Evolutionary conservation across 2,888 invertebrate genomes (phyloP).

Genomic region (Cylloceria caligata): DNA sequence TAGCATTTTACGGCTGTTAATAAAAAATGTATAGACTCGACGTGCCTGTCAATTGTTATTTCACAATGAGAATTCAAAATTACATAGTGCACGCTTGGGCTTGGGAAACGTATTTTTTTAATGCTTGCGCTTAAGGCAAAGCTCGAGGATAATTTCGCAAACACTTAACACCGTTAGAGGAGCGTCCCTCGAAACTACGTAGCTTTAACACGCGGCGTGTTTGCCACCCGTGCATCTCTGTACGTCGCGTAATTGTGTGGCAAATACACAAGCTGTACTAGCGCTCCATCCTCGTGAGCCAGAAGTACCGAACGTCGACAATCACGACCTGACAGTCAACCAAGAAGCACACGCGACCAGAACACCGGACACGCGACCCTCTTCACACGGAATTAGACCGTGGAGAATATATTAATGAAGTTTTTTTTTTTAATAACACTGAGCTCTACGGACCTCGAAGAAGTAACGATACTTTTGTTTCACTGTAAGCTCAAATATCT

Average conservation of each 20-base stretch:
- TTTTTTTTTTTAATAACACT: neutral
- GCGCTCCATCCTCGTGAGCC: conserved; percentile 35
- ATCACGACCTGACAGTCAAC: conserved; percentile 36
- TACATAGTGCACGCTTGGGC: conserved; percentile 5
- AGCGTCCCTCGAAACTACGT: neutral
- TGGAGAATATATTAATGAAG: conserved; percentile 19
- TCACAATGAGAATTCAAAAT: conserved; percentile 4
- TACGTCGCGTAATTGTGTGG: conserved; percentile 52
- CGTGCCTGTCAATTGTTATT: conserved; percentile 10
- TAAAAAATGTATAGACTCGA: neutral
- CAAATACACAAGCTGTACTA: conserved; percentile 25
- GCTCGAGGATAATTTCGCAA: conserved; percentile 47
- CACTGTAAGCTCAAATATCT: neutral
- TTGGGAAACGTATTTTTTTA: conserved; percentile 7
- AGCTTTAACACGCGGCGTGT: conserved; percentile 5
- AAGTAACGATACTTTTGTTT: neutral
- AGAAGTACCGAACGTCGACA: conserved; percentile 46
- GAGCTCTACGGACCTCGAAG: neutral
- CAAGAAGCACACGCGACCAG: conserved; percentile 61
- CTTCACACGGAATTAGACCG: conserved; percentile 40
- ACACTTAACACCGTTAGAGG: conserved; percentile 47
- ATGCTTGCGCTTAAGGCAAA: conserved; percentile 28
- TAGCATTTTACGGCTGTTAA: neutral
- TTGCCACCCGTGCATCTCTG: neutral
- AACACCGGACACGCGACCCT: conserved; percentile 67